These are phyloP conservation scores for Agapornis roseicollis DNA, from an alignment of 2,113 vertebrate species.

Conservation along the genomic window DNA sequence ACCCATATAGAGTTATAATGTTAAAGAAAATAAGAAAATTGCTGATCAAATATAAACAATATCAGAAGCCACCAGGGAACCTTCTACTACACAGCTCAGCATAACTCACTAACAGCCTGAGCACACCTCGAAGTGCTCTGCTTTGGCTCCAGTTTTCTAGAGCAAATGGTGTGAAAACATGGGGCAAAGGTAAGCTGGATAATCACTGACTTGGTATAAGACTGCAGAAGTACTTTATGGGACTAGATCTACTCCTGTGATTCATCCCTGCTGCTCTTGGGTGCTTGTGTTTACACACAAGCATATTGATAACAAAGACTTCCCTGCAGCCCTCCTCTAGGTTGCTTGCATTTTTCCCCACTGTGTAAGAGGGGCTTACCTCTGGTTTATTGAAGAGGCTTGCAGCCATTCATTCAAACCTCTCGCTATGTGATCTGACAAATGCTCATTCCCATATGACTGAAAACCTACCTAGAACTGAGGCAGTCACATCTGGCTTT, in stretches of 20 bases:
- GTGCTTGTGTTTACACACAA: fast-evolving
- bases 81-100: not conserved
- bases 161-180: not conserved
- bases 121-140: not conserved
- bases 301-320: not conserved
- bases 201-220: not conserved
- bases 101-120: not conserved
- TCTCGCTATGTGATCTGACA: not conserved
- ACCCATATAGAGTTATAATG: not conserved
- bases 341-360: not conserved
- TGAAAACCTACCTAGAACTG: not conserved
- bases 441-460: fast-evolving
- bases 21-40: not conserved
- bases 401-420: not conserved
- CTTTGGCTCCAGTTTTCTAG: not conserved
- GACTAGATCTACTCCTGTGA: not conserved
- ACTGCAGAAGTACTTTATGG: not conserved
- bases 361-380: not conserved
- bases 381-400: not conserved
- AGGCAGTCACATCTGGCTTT: not conserved
- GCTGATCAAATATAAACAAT: slow-evolving; percentile 14
- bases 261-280: not conserved
- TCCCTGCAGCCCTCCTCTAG: not conserved
- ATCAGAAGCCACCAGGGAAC: not conserved
- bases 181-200: not conserved